Conservation (phyloP, 64 coral and sea anemone species). For the Platygyra sinensis region DNA sequence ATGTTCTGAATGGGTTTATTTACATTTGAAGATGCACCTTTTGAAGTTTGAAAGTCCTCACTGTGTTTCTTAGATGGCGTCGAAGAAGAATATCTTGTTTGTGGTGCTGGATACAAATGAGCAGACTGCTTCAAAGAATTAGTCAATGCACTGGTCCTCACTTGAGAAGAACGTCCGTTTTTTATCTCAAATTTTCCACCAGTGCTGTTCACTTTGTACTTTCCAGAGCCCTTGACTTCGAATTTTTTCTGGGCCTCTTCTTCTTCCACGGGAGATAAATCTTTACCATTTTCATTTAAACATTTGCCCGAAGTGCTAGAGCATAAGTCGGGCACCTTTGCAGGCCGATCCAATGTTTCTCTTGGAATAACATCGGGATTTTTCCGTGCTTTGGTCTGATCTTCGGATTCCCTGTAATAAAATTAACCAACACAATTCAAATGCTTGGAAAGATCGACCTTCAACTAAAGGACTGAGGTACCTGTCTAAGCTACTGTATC, state of each 20-base stretch:
- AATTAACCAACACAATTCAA: neutral
- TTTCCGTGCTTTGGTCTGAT: neutral
- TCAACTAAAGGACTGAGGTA: no score
- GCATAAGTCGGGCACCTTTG: neutral
- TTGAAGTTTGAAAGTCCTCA: neutral
- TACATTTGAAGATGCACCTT: neutral
- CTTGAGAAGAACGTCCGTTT: conserved; percentile 22
- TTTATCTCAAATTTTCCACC: neutral
- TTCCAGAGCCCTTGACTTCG: conserved; percentile 26
- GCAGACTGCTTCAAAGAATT: conserved; percentile 59
- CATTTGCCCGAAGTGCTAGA: neutral
- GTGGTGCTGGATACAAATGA: conserved; percentile 1
- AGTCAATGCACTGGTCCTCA: conserved; percentile 74
- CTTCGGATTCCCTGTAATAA: neutral
- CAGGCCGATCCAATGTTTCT: neutral
- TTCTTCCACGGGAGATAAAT: neutral
- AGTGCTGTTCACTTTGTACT: conserved; percentile 34
- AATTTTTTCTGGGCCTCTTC: conserved; percentile 31
- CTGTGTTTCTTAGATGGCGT: neutral
- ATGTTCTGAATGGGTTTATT: neutral
- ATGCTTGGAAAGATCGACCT: neutral
- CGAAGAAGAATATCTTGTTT: neutral
- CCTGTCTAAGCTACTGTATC: no score
- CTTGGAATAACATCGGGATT: conserved; percentile 7
- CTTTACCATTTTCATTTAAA: neutral